Evolutionary conservation across 1,140 invertebrate species (phyloP), one percentile per base, ranked within the genome.

Genomic region (Littorina saxatilis): DNA sequence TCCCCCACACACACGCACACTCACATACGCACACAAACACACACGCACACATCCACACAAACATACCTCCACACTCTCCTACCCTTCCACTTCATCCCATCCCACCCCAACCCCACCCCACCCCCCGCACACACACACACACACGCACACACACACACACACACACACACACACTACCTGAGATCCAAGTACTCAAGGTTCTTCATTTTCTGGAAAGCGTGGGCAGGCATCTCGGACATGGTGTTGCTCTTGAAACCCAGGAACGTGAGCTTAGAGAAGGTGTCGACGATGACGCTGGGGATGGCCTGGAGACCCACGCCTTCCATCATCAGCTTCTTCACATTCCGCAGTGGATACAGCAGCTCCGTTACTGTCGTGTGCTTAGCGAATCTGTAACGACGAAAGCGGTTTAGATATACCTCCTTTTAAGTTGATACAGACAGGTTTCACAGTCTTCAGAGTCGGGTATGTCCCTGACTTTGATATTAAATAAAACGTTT

Each of bases 231-330:
- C 52, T 58, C 3, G 2, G 32, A 27, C 55, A 78, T 5, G 3
- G 47, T 0, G 76, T 78, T 78, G 15, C 15, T 32, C 55, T 43
- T 23, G 55, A 78, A 61, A 35, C 27, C 39, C 0, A 78, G 55
- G 23, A 17, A 7, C 55, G 40, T 39, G 35, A 78, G 76, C 3
- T 43, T 63, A 23, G 58, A 43, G 76, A 78, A 78, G 17, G 63
- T 27, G 11, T 15, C 27, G 13, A 29, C 5, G 39, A 78, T 43
- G 55, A 78, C 27, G 11, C 11, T 3, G 15, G 76, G 76, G 23
- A 78, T 78, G 2, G 40, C 9, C 15, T 23, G 1, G 23, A 78
- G 47, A 9, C 76, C 76, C 9, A 78, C 39, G 5, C 43, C 76
- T 2, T 20, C 7, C 37, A 78, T 78, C n/a, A 37, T 13, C 55